Conservation (phyloP, 1,140 invertebrate genomes). For the Bradysia coprophila region DNA sequence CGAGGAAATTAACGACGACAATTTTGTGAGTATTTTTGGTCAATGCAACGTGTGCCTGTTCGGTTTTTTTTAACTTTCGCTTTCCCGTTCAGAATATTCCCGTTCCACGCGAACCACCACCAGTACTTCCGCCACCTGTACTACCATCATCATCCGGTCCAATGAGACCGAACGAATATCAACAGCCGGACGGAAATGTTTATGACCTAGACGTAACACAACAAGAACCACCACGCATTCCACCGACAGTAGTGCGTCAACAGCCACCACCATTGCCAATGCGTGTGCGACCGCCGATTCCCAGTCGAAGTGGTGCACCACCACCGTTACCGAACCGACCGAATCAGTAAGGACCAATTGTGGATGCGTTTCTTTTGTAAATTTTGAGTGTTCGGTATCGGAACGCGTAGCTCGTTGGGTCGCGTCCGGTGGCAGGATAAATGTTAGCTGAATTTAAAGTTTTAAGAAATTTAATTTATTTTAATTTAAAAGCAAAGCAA, state of each 20-base stretch:
- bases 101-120: constrained; percentile 22
- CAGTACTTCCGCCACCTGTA: constrained; percentile 20
- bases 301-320: constrained; percentile 37
- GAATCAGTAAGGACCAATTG: constrained; percentile 3
- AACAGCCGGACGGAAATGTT: background rate
- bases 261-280: constrained; percentile 35
- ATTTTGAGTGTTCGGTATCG: too few species aligned
- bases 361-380: too few species aligned
- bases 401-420: too few species aligned
- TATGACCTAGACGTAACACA: constrained; percentile 6
- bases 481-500: too few species aligned
- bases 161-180: too few species aligned
- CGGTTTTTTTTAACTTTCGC: background rate
- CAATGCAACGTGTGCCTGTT: background rate
- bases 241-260: constrained; percentile 30
- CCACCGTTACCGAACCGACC: constrained; percentile 52
- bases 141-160: too few species aligned
- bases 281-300: constrained; percentile 31
- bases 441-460: too few species aligned
- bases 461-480: too few species aligned
- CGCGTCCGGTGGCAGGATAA: too few species aligned
- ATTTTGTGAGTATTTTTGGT: constrained; percentile 8
- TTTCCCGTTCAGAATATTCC: constrained; percentile 15
- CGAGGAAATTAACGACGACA: constrained; percentile 31
- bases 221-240: constrained; percentile 23